These are phyloP conservation scores for Octodonta nipae DNA, from an alignment of 2,888 invertebrate species.

Conservation along the genomic window DNA sequence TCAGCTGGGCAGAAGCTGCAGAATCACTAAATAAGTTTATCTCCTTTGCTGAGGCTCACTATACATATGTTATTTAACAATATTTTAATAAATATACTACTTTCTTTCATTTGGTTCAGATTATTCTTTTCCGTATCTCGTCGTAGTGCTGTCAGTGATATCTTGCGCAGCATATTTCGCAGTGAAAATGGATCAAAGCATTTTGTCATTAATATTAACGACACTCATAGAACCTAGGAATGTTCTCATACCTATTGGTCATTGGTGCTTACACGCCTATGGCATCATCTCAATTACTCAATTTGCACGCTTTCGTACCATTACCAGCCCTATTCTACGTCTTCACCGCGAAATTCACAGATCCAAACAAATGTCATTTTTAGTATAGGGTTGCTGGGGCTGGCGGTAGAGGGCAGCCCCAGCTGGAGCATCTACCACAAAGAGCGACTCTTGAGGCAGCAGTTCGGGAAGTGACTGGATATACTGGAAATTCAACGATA, in stretches of 20 bases:
- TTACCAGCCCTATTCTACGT: conserved; percentile 86
- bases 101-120: conserved; percentile 47
- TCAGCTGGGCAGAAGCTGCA: no score
- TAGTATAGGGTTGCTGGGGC: conserved; percentile 9
- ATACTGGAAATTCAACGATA: no score
- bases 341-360: conserved; percentile 79
- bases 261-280: conserved; percentile 89
- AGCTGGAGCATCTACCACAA: background rate
- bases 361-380: conserved; percentile 55
- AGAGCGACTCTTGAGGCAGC: no score
- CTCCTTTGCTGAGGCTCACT: no score
- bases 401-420: background rate
- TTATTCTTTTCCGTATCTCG: conserved; percentile 85
- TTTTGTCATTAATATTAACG: conserved; percentile 58
- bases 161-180: conserved; percentile 90
- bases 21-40: no score
- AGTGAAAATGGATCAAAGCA: conserved; percentile 69
- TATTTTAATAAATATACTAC: no score
- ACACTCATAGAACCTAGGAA: conserved; percentile 70
- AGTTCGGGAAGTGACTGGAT: no score
- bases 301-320: conserved; percentile 66
- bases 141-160: conserved; percentile 80
- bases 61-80: no score
- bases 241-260: conserved; percentile 64
- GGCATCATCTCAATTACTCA: conserved; percentile 80